Base-by-base conservation (phyloP, 1,140 invertebrate genomes). In the Conopomorpha cramerella region DNA sequence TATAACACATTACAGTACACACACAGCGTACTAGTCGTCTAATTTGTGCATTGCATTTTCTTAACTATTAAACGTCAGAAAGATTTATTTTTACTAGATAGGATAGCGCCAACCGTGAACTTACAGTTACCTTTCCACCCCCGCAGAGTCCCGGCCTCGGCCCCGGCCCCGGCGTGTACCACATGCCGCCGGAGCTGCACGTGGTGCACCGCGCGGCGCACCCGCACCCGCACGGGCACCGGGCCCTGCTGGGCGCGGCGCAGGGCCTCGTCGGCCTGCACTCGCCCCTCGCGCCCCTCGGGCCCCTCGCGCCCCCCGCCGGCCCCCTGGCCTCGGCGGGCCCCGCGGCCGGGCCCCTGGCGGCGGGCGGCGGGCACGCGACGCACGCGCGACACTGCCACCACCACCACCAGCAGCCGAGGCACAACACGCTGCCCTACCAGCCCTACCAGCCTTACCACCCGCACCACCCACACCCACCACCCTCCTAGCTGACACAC, bases 181-280 rank as follows among this genome's bases (percentile, higher is more conserved):
- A 63, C 58, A 65, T 73, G 66, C 67, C 67, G 50, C 68, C 68
- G 15, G 71, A 78, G 53, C 59, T 74, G 62, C 68, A 73, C 16
- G 30, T 37, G 25, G 42, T 72, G 25, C 35, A 43, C 16, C 36
- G 34, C 16, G 36, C 70, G 61, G 42, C 70, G 44, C 66, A 74
- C 54, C 46, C 38, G 42, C 71, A 64, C 56, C 45, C 63, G 12
- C 63, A 64, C 26, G 51, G 67, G 56, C 73, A 73, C 34, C 66
- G 63, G 36, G 56, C 64, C 36, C 61, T 63, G 48, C 46, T 49
- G 33, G 51, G 52, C 34, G 49, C 46, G 10, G 43, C 52, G 32
- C 51, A 49, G 38, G 25, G 38, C 35, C 36, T 33, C 32, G 40
- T 33, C 18, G 36, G 45, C 36, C 46, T 34, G 16, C 39, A 38